These are phyloP conservation scores for Clarias platycephalus DNA, from an alignment of 2,797 vertebrate species.

Conservation along the genomic window DNA sequence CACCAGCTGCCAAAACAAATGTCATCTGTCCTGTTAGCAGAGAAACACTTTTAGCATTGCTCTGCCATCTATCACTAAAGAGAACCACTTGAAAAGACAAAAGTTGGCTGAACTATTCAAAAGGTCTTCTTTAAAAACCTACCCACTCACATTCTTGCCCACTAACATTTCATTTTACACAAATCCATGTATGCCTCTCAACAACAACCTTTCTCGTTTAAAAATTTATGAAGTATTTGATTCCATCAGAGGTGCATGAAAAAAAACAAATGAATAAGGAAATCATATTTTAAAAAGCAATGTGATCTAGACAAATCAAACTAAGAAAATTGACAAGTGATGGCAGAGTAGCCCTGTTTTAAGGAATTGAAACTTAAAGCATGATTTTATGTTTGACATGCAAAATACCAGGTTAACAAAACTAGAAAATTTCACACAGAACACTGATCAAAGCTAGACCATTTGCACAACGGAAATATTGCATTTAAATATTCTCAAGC, in stretches of 20 bases:
- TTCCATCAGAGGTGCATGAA: conserved; percentile 15
- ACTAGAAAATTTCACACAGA: conserved; percentile 80
- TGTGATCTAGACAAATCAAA: conserved; percentile 37
- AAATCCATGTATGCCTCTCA: conserved; percentile 3
- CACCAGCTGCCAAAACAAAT: conserved; percentile 59
- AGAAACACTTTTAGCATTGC: conserved; percentile 14
- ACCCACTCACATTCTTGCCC: conserved; percentile 1
- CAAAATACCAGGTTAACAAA: conserved; percentile 86
- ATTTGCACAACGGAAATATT: conserved; percentile 86
- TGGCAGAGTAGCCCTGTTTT: conserved; percentile 25
- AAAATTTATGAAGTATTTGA: conserved; percentile 17
- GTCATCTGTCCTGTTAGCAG: conserved; percentile 50
- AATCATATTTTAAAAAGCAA: conserved; percentile 18
- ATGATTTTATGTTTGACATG: conserved; percentile 79
- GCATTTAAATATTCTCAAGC: conserved; percentile 87
- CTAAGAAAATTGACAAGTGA: conserved; percentile 18
- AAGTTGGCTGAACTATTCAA: conserved; percentile 27
- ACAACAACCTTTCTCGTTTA: background rate
- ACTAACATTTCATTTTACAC: background rate
- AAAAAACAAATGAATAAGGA: background rate
- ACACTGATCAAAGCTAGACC: conserved; percentile 83
- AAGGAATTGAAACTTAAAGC: conserved; percentile 75
- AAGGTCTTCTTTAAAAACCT: conserved; percentile 20
- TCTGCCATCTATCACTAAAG: conserved; percentile 27
- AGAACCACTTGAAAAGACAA: conserved; percentile 37